These are phyloP conservation scores for Halocynthia roretzi DNA, from an alignment of 23 tunicate genomes.

Conservation along the genomic window DNA sequence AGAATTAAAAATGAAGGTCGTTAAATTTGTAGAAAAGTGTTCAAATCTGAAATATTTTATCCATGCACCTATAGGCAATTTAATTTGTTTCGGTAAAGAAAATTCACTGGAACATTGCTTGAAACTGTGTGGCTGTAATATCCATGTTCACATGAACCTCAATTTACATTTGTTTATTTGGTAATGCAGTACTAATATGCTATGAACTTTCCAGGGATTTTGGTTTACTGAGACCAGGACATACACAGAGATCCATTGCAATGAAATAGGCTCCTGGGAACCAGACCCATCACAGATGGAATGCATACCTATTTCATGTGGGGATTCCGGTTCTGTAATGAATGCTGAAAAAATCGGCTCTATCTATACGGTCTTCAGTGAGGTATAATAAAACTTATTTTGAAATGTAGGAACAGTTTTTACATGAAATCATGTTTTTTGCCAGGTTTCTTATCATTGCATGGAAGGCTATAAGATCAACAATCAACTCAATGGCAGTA, in stretches of 20 bases:
- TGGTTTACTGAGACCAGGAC: constrained; percentile 40
- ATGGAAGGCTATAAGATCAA: constrained; percentile 32
- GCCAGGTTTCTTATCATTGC: constrained; percentile 51
- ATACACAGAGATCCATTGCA: constrained; percentile 43
- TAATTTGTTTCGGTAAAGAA: too few species aligned
- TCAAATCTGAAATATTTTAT: too few species aligned
- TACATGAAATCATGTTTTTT: background rate
- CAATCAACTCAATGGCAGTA: background rate
- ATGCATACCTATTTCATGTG: constrained; percentile 37
- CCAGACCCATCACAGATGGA: constrained; percentile 25
- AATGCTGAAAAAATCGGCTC: constrained; percentile 23
- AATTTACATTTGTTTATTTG: too few species aligned
- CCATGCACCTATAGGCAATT: too few species aligned
- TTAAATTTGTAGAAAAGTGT: too few species aligned
- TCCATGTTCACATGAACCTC: too few species aligned
- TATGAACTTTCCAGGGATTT: constrained; percentile 42
- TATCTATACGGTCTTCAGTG: constrained; percentile 22
- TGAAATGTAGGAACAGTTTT: too few species aligned
- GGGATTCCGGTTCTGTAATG: constrained; percentile 41
- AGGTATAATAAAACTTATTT: constrained; percentile 18
- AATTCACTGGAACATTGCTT: too few species aligned
- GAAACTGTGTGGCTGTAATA: too few species aligned
- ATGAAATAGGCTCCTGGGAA: constrained; percentile 40
- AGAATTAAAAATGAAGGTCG: too few species aligned
- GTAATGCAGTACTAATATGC: too few species aligned